Percentiles rank a stretch among this genome's conserved stretches.
phyloP scores from a whole-genome alignment of 2,113 vertebrate species.

The Sclerurus mexicanus region DNA sequence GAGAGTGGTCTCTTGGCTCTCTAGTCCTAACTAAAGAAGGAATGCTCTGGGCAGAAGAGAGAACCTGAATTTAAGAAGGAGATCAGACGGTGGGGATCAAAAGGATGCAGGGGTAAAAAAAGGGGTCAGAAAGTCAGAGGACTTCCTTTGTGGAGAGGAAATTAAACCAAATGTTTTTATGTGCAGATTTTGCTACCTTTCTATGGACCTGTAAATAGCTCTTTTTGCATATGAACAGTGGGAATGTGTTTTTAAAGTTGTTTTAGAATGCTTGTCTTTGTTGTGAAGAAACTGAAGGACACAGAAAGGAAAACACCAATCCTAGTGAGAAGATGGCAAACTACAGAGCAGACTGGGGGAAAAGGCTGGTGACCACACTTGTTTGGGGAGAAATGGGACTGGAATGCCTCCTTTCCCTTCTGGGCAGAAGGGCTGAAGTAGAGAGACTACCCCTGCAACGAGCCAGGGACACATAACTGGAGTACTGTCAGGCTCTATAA shows the following conservation, averaged over 20 bases:
- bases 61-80: neutral
- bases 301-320: neutral
- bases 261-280: neutral
- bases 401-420: neutral
- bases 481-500: neutral
- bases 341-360: neutral
- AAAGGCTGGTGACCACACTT: neutral
- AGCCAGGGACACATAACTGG: neutral
- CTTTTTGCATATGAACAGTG: slow-evolving; percentile 29
- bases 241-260: neutral
- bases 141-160: neutral
- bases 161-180: neutral
- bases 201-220: neutral
- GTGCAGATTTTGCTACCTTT: neutral
- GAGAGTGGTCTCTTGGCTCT: neutral
- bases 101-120: neutral
- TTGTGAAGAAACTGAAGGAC: neutral
- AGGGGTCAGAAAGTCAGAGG: neutral
- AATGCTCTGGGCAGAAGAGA: neutral
- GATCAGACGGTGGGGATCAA: neutral
- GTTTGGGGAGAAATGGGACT: neutral
- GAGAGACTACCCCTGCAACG: neutral
- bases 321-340: neutral
- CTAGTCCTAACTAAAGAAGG: neutral
- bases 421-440: neutral